Evolutionary conservation across 2,797 vertebrate species (phyloP).

Genomic region (Pseudochaenichthys georgianus): DNA sequence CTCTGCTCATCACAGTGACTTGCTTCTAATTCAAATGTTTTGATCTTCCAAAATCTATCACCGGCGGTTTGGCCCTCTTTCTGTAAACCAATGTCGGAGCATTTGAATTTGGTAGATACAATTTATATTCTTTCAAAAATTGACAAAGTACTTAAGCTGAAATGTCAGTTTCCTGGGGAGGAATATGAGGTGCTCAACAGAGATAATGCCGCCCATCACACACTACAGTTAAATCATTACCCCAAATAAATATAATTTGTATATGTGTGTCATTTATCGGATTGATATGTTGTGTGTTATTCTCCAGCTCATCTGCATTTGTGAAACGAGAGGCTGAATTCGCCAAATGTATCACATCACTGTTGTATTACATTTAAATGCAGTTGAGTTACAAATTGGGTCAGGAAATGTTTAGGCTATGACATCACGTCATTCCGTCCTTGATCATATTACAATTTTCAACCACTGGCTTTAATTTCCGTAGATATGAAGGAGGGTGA

Average conservation of each 20-base stretch:
- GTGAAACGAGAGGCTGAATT: slow-evolving; percentile 13
- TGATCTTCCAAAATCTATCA: slow-evolving; percentile 16
- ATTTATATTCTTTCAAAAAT: slow-evolving; percentile 6
- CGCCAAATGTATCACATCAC: too few species aligned
- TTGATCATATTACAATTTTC: slow-evolving; percentile 60
- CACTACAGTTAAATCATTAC: neutral
- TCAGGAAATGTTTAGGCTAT: slow-evolving; percentile 50
- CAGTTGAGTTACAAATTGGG: slow-evolving; percentile 49
- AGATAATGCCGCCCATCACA: slow-evolving; percentile 2
- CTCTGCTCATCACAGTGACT: slow-evolving; percentile 14
- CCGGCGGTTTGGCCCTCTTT: neutral
- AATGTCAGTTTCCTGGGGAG: slow-evolving; percentile 3
- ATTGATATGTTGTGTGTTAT: neutral
- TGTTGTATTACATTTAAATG: slow-evolving; percentile 26
- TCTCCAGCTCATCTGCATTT: slow-evolving; percentile 13
- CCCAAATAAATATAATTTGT: neutral
- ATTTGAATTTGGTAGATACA: slow-evolving; percentile 6
- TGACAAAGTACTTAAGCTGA: slow-evolving; percentile 8
- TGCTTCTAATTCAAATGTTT: slow-evolving; percentile 30
- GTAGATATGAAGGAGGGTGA: slow-evolving; percentile 64
- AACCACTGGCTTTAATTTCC: slow-evolving; percentile 35
- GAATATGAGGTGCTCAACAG: slow-evolving; percentile 8
- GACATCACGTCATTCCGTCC: slow-evolving; percentile 34
- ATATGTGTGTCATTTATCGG: slow-evolving; percentile 2
- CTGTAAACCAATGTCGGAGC: slow-evolving; percentile 1